These are phyloP conservation scores for Entelurus aequoreus DNA, from an alignment of 2,113 vertebrate genomes.

Conservation along the genomic window DNA sequence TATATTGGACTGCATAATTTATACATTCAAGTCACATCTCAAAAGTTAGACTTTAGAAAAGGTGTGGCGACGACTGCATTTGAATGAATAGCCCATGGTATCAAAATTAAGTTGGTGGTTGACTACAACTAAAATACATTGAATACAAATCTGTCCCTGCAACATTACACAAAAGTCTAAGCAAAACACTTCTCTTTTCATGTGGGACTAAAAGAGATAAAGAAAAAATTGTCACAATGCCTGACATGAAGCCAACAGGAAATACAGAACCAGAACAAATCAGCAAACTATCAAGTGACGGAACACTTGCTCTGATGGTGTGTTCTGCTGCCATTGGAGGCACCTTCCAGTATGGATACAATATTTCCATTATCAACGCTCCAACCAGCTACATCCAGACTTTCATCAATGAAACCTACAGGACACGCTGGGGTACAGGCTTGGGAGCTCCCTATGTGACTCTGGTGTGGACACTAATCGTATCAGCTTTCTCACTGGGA, in stretches of 20 bases:
- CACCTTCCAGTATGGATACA: constrained; percentile 90
- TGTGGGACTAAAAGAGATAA: no score
- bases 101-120: no score
- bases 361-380: constrained; percentile 86
- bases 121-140: no score
- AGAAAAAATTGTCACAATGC: background rate
- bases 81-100: no score
- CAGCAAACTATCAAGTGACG: background rate
- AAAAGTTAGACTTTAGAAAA: no score
- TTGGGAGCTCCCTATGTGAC: constrained; percentile 63
- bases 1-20: no score
- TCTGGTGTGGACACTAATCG: constrained; percentile 79
- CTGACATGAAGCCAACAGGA: constrained; percentile 25
- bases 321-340: constrained; percentile 84
- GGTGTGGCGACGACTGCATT: no score
- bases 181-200: no score
- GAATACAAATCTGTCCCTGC: no score
- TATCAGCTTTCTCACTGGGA: constrained; percentile 79
- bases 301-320: constrained; percentile 74
- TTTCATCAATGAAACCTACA: constrained; percentile 82
- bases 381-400: constrained; percentile 79
- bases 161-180: no score
- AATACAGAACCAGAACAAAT: constrained; percentile 11
- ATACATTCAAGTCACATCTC: no score
- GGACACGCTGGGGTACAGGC: constrained; percentile 61